Evolutionary conservation across 2,888 invertebrate species (phyloP), one percentile per base, ranked within the genome.

Genomic region (Spilarctia lutea): DNA sequence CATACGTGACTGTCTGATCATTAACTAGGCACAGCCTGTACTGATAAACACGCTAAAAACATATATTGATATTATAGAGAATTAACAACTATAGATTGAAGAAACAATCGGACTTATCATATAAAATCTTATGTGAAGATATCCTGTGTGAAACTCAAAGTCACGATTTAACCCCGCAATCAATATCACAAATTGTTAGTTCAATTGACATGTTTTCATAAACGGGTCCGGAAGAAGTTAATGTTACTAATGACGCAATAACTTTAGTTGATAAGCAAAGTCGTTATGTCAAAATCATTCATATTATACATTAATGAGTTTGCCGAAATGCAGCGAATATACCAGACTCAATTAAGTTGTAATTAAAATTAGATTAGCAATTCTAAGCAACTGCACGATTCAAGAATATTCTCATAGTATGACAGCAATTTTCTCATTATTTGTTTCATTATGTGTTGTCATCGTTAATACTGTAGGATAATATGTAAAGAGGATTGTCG

Each of bases 391-490:
- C 35, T 65, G 71, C 66, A 60, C 63, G 33, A 27, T 71, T 71
- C 71, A 71, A 71, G 71, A 74, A 71, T 30, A 56, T 66, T 70
- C 56, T 74, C 42, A 74, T 33, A 65, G 35, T 20, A 74, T 30
- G 65, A 73, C 65, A 65, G 39, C 24, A 18, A 20, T 67, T n/a
- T 73, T 68, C 48, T 68, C 68, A 39, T 56, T 65, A 60, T 52
- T 76, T 78, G 78, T 79, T 60, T 80, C 82, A 78, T 73, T 77
- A 66, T 76, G 83, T 65, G 78, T 8, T 68, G 80, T 76, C 81
- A 80, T 76, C 80, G 75, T 33, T 35, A 79, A 56, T 48, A 24
- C 33, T 68, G 24, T 33, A 13, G 48, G 24, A 48, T 48, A 24
- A 48, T 48, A 24, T 48, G 33, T 24, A 30, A 68, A 63, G 63